Conservation (phyloP, 2,888 invertebrate species). For the Pecten maximus region DNA sequence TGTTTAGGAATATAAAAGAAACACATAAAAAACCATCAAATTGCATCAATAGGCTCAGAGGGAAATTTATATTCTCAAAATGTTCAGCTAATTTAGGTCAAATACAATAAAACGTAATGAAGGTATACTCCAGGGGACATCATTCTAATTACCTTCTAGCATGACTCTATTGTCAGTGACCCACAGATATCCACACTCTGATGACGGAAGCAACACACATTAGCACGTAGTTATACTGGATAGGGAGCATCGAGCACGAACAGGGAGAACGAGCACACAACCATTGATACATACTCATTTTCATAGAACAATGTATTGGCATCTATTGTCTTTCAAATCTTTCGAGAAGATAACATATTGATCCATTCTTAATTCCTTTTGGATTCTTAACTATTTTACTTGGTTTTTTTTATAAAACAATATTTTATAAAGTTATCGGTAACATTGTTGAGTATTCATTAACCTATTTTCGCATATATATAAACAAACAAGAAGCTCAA, state of each 20-base stretch:
- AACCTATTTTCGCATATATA: too few relatives aligned
- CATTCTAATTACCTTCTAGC: conserved; percentile 27
- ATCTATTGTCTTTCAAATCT: too few relatives aligned
- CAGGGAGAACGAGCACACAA: neutral
- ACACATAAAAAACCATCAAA: neutral
- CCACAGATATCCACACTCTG: neutral
- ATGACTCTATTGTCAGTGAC: neutral
- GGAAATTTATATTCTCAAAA: neutral
- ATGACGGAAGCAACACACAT: neutral
- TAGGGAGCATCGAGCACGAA: neutral
- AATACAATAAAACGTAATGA: conserved; percentile 35
- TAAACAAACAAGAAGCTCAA: too few relatives aligned
- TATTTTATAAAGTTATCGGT: too few relatives aligned
- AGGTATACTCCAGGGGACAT: neutral
- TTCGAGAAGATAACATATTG: too few relatives aligned
- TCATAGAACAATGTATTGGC: neutral
- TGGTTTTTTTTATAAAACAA: too few relatives aligned
- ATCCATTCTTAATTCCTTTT: too few relatives aligned
- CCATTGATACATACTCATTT: neutral
- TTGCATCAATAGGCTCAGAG: neutral
- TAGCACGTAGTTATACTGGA: neutral
- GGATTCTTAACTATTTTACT: too few relatives aligned
- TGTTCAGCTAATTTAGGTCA: conserved; percentile 13
- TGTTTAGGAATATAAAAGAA: neutral
- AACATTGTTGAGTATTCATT: too few relatives aligned